Evolutionary conservation across 2,113 vertebrate species (phyloP).

Genomic region (Lepus americanus): DNA sequence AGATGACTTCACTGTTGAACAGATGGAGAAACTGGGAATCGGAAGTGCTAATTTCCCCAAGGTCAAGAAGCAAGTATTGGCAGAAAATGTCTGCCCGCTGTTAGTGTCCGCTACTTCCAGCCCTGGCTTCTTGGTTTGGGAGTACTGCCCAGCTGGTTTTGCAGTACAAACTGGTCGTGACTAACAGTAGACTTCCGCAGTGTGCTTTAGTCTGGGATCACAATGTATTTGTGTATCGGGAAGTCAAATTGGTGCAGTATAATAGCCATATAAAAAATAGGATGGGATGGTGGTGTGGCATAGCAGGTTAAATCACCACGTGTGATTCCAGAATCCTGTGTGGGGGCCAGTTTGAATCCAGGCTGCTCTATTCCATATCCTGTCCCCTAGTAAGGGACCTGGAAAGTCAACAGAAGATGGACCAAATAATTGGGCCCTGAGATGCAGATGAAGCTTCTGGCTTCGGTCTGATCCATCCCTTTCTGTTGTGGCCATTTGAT

Average conservation of each 20-base stretch:
- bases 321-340: no score
- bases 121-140: neutral
- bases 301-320: no score
- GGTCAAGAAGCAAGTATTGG: neutral
- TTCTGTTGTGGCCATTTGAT: no score
- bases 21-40: neutral
- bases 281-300: no score
- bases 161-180: neutral
- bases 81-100: neutral
- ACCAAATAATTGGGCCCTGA: no score
- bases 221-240: neutral
- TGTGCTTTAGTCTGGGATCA: neutral
- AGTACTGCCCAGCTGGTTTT: neutral
- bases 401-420: no score
- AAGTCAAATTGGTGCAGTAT: neutral
- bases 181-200: neutral
- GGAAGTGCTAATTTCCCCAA: neutral
- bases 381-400: no score
- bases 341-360: no score
- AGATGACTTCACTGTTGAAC: neutral
- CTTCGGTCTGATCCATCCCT: no score
- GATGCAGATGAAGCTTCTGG: no score
- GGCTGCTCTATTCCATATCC: no score
- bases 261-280: neutral
- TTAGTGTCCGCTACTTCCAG: neutral